Evolutionary conservation across 2,797 vertebrate species (phyloP), one percentile per base, ranked within the genome.

Genomic region (Paedocypris micromegethes): DNA sequence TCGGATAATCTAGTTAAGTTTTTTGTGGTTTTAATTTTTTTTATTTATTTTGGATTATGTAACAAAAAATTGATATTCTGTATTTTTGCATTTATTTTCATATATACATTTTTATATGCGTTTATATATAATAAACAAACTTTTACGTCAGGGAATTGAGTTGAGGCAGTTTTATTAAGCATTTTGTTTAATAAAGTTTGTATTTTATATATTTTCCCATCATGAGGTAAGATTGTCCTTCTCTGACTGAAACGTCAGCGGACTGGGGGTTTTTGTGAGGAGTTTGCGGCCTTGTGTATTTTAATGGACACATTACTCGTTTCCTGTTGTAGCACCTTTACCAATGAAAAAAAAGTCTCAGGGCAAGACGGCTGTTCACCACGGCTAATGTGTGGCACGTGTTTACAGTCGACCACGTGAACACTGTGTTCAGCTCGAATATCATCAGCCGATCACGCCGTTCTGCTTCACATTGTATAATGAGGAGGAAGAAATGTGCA

Each of bases 291-390:
- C 72, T 80, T 83, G 81, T 75, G 82, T 81, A 77, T 38, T 52
- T 78, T 81, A 83, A 87, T 82, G 73, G 75, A 71, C 60, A 72
- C 62, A 74, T 86, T 86, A 87, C 56, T 65, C 60, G 81, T 74
- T 85, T 89, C 86, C 84, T 83, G 85, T 81, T 72, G 73, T 79
- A 80, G 62, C 82, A 73, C 86, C 83, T 86, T 79, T 81, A 78
- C 62, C 85, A 78, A 86, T 83, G 78, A 51, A 43, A 47, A n/a
- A 66, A 75, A 61, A 56, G 48, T 62, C 41, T 66, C 53, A 64
- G n/a, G 72, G 54, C 53, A 61, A 49, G 8, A 48, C 62, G 38
- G 48, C 75, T 80, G 81, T 79, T 79, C 64, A 75, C 76, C 53
- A 64, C 48, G 9, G 46, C 68, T 78, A 80, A 82, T 77, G 40